These are phyloP conservation scores for Octodon degus DNA, from an alignment of 2,113 vertebrate species.

Conservation along the genomic window DNA sequence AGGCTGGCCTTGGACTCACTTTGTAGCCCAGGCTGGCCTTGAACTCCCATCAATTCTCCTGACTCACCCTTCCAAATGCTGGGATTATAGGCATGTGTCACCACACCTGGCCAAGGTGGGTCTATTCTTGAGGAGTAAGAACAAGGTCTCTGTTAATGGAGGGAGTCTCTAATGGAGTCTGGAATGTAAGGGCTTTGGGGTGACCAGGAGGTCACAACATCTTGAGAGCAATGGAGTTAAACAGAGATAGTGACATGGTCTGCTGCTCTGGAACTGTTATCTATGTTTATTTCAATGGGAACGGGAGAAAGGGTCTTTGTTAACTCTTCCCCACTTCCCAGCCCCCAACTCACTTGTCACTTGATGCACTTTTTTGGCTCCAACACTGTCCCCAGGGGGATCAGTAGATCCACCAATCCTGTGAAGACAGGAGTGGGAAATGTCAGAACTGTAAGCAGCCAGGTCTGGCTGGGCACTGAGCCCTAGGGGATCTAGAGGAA, in stretches of 20 bases:
- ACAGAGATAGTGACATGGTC: constrained; percentile 6
- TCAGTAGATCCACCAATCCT: constrained; percentile 93
- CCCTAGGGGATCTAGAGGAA: neutral
- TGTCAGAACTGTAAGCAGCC: constrained; percentile 27
- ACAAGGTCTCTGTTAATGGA: constrained; percentile 57
- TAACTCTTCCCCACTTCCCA: constrained; percentile 71
- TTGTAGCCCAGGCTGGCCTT: too few species aligned
- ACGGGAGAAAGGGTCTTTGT: constrained; percentile 18
- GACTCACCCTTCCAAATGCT: too few species aligned
- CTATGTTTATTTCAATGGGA: constrained; percentile 66
- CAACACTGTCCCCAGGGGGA: constrained; percentile 85
- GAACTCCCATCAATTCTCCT: too few species aligned
- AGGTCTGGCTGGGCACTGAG: neutral
- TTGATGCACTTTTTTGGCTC: constrained; percentile 95
- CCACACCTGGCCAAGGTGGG: neutral
- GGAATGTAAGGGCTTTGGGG: neutral
- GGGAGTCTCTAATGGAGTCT: neutral
- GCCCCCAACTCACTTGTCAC: constrained; percentile 89
- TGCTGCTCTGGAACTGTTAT: constrained; percentile 47
- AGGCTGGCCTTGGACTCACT: too few species aligned
- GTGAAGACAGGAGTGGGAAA: constrained; percentile 38
- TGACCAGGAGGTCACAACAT: constrained; percentile 63
- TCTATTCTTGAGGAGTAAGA: constrained; percentile 62
- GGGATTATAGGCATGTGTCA: too few species aligned
- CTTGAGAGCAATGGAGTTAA: constrained; percentile 53